phyloP scores from a whole-genome alignment of 2,888 invertebrate genomes.

The Bimastos eiseni region DNA sequence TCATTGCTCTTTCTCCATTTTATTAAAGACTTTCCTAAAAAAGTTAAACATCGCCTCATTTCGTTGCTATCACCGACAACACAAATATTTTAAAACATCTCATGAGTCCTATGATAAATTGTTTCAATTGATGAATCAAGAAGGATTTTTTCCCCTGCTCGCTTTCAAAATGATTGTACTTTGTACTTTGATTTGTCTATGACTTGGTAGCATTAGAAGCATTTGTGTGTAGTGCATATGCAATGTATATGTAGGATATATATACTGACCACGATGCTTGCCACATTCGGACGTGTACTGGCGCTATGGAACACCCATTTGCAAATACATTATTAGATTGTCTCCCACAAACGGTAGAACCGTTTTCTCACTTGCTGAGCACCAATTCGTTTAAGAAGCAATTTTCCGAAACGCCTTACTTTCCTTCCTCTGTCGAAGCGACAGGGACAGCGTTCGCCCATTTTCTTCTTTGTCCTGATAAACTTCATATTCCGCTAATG shows the following conservation, averaged over 20 bases:
- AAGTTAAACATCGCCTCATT: no score
- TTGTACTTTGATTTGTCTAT: no score
- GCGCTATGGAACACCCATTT: background rate
- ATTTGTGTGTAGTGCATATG: no score
- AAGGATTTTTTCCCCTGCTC: no score
- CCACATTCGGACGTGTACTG: background rate
- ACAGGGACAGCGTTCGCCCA: background rate
- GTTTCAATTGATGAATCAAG: no score
- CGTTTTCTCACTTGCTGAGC: background rate
- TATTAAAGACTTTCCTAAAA: no score
- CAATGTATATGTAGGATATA: background rate
- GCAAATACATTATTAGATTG: background rate
- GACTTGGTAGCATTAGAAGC: no score
- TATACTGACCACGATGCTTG: background rate
- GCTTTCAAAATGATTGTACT: no score
- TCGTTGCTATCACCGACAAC: no score
- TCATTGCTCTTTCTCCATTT: no score
- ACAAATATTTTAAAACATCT: no score
- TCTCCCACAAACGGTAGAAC: background rate
- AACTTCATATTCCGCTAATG: background rate
- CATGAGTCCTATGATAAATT: no score
- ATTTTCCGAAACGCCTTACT: background rate
- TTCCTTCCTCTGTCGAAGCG: background rate
- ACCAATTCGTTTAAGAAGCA: background rate
- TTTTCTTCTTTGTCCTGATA: background rate